A percentile compares a stretch with the other conserved stretches of the same genome.
These are phyloP conservation scores for Amniataba percoides DNA, from an alignment of 2,797 vertebrate genomes.

Conservation along the genomic window DNA sequence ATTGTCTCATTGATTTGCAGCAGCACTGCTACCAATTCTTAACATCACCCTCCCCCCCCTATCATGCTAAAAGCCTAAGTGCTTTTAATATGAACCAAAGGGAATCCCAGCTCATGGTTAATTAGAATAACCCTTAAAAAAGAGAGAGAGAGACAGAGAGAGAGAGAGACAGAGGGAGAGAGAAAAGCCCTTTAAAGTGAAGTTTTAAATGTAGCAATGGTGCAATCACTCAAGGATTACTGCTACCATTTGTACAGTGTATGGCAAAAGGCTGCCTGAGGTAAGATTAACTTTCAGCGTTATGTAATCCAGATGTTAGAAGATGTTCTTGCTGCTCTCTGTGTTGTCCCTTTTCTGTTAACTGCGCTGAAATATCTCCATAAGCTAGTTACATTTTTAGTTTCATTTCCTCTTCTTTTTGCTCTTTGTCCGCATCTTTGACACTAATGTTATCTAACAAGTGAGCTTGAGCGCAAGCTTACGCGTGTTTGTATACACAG, in stretches of 20 bases:
- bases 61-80: slow-evolving; percentile 18
- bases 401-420: not conserved
- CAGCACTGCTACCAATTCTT: not conserved
- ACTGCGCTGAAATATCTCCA: slow-evolving; percentile 32
- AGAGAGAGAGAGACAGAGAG: no score
- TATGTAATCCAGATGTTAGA: slow-evolving; percentile 74
- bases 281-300: slow-evolving; percentile 69
- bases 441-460: slow-evolving; percentile 37
- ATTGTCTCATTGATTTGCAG: not conserved
- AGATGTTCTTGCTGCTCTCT: slow-evolving; percentile 48
- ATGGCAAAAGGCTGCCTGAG: slow-evolving; percentile 65
- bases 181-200: slow-evolving; percentile 47
- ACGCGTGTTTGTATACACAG: slow-evolving; percentile 11
- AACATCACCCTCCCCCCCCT: not conserved
- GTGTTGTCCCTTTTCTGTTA: slow-evolving; percentile 59
- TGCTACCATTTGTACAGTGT: slow-evolving; percentile 57
- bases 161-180: no score
- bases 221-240: slow-evolving; percentile 70
- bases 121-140: slow-evolving; percentile 53
- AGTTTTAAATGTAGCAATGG: slow-evolving; percentile 52
- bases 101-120: slow-evolving; percentile 51
- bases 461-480: slow-evolving; percentile 1
- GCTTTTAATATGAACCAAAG: slow-evolving; percentile 30
- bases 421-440: slow-evolving; percentile 21
- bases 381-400: slow-evolving; percentile 19